A percentile compares a stretch with the other conserved stretches of the same genome.
Conservation (phyloP, 2,113 vertebrate genomes). For the Indicator indicator region DNA sequence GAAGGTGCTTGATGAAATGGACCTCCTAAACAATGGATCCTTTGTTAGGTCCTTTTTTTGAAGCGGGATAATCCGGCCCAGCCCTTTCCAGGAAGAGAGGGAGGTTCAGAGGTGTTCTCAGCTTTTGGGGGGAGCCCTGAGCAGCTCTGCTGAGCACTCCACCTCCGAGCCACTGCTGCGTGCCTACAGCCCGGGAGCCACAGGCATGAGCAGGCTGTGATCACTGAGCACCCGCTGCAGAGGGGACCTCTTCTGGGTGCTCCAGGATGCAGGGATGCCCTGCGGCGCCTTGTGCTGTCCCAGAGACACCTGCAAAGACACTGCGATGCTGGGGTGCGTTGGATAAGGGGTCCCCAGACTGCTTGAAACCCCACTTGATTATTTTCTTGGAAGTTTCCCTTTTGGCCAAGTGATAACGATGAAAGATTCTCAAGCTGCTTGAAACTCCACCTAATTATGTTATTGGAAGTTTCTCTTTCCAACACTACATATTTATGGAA, state of each 20-base stretch:
- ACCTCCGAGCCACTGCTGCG: background rate
- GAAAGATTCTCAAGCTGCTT: background rate
- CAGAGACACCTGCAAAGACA: background rate
- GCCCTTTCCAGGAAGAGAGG: background rate
- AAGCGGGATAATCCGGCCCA: background rate
- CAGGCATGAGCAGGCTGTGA: too few species aligned
- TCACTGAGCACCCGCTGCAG: background rate
- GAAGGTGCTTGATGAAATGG: background rate
- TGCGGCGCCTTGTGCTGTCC: rapidly evolving
- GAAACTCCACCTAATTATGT: background rate
- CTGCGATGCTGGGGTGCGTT: too few species aligned
- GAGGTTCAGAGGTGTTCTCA: background rate
- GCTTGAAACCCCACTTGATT: background rate
- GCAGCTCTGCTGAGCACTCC: background rate
- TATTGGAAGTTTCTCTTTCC: background rate
- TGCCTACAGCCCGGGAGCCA: too few species aligned
- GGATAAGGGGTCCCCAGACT: too few species aligned
- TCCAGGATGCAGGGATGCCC: background rate
- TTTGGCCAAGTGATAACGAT: background rate
- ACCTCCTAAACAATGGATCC: background rate
- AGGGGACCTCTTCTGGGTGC: rapidly evolving
- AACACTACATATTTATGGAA: rapidly evolving
- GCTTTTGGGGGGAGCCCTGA: background rate
- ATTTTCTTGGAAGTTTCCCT: background rate
- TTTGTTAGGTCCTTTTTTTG: background rate